phyloP scores from a whole-genome alignment of 2,797 vertebrate genomes.

The Hozukius guyotensis region DNA sequence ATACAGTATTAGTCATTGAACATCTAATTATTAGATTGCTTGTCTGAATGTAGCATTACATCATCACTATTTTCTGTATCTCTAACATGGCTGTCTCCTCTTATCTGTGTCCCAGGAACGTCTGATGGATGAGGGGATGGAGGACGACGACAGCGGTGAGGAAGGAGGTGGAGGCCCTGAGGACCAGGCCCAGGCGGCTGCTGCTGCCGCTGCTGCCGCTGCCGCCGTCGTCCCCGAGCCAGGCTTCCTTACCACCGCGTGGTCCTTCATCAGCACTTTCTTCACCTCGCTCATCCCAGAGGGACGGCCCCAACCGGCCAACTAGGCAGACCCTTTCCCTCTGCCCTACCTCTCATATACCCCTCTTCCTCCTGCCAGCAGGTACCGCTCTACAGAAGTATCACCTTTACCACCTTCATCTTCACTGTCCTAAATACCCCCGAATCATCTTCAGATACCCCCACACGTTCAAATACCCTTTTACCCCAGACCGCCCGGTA shows the following conservation, averaged over 20 bases:
- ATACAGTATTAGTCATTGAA: too few species aligned
- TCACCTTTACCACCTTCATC: neutral
- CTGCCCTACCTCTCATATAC: neutral
- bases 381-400: constrained; percentile 17
- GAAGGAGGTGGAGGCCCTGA: constrained; percentile 78
- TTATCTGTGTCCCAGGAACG: constrained; percentile 84
- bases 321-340: constrained; percentile 76
- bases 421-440: neutral
- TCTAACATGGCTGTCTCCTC: neutral
- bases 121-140: constrained; percentile 89
- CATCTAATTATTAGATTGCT: neutral
- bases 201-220: neutral
- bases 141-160: constrained; percentile 87
- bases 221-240: constrained; percentile 75
- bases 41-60: neutral
- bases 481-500: neutral
- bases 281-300: constrained; percentile 97
- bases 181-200: constrained; percentile 63
- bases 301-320: constrained; percentile 90
- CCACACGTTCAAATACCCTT: neutral
- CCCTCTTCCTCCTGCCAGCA: constrained; percentile 21
- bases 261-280: constrained; percentile 97
- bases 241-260: constrained; percentile 88
- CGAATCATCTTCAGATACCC: neutral
- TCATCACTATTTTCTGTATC: neutral